Conservation (phyloP, 2,113 vertebrate genomes). For the Anolis carolinensis region DNA sequence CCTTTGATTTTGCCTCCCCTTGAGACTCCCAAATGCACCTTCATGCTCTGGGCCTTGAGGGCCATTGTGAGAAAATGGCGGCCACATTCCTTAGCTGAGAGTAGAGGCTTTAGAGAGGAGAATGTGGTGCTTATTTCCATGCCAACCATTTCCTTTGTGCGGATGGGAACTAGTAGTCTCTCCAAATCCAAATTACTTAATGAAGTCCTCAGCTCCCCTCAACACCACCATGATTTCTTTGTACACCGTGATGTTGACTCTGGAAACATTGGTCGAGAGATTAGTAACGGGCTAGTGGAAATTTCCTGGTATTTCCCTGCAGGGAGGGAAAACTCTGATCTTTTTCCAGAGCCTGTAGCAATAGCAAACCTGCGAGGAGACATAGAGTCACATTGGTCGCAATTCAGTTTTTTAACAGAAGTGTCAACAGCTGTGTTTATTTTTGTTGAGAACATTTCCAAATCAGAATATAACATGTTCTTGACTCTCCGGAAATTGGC, state of each 20-base stretch:
- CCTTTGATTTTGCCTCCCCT: constrained; percentile 80
- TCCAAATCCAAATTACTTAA: constrained; percentile 78
- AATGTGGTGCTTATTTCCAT: constrained; percentile 69
- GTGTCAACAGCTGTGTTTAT: constrained; percentile 66
- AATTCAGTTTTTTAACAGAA: constrained; percentile 66
- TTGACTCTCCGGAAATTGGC: constrained; percentile 48
- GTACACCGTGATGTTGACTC: constrained; percentile 71
- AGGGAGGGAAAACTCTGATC: constrained; percentile 54
- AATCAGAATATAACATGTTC: constrained; percentile 62
- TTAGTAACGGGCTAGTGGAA: constrained; percentile 81
- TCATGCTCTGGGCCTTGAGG: constrained; percentile 82
- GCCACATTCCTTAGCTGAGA: constrained; percentile 56
- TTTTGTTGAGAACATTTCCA: constrained; percentile 65
- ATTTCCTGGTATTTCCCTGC: constrained; percentile 81
- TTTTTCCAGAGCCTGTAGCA: constrained; percentile 65
- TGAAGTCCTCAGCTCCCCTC: constrained; percentile 69
- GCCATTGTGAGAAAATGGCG: constrained; percentile 75
- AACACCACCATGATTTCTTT: constrained; percentile 73
- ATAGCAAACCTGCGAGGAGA: constrained; percentile 67
- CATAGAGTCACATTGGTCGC: constrained; percentile 65
- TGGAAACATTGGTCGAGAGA: constrained; percentile 69
- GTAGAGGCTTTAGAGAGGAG: constrained; percentile 53
- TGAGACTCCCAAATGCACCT: constrained; percentile 65
- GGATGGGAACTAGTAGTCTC: constrained; percentile 68
- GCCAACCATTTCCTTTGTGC: constrained; percentile 76